Evolutionary conservation across 2,888 invertebrate genomes (phyloP), one percentile per base, ranked within the genome.

Genomic region (Melipona beecheii): DNA sequence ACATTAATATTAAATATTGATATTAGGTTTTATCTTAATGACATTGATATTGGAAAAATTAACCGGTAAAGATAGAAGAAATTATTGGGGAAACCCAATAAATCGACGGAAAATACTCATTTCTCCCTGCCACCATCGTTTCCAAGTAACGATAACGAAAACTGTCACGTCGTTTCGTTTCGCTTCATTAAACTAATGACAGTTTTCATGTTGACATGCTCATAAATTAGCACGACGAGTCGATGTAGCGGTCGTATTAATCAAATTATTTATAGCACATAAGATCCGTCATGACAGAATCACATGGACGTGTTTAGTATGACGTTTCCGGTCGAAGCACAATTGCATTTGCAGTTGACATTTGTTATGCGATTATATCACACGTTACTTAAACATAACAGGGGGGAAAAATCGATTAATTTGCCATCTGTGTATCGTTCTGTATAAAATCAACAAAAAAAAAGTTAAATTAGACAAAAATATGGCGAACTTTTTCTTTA

Each of bases 221-320:
- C 6, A 9, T 15, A 27, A 21, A 15, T 75, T 54, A 11, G n/a
- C n/a, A 56, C 36, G 13, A 71, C 15, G 15, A 17, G 62, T 62
- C 56, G n/a, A 19, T 52, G 64, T 21, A 68, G 27, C 71, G 82
- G 81, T 81, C 82, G 17, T 62, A 81, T 83, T 83, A 83, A 83
- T 81, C 68, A 72, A 81, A 83, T 83, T 83, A 83, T 81, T 81
- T 75, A 64, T 75, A 56, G 24, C 6, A 36, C 31, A 5, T 19
- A 56, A 56, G 24, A 65, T 49, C 21, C 15, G 17, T 17, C 4
- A 19, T 72, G 56, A 36, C 52, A 19, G 52, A 56, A 69, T 81
- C 72, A 68, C 68, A 64, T 56, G 56, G 27, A 43, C 19, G 3
- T 50, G 27, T 50, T 60, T 43, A 9, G 43, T 9, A 43, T 43